Percentiles rank a stretch among this genome's conserved stretches.
These are phyloP conservation scores for Microctenopoma steveboyesi DNA, from an alignment of 2,797 vertebrate genomes.

Conservation along the genomic window DNA sequence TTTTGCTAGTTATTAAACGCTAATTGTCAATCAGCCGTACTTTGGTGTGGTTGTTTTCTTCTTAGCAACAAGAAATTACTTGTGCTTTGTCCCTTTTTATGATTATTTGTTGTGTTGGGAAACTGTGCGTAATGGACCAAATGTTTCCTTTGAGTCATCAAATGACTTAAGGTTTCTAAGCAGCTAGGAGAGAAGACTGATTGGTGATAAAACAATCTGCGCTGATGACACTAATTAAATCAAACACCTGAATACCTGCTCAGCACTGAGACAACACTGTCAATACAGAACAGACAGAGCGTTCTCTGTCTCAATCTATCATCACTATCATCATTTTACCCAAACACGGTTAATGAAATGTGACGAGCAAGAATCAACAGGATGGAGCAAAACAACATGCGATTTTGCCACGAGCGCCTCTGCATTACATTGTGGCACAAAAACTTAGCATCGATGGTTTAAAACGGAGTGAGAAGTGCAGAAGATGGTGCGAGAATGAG, in stretches of 20 bases:
- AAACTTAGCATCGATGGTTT: neutral
- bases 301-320: neutral
- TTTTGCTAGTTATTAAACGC: slow-evolving; percentile 1
- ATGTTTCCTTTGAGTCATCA: slow-evolving; percentile 3
- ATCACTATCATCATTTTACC: neutral
- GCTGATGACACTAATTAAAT: slow-evolving; percentile 45
- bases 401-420: neutral
- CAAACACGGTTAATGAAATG: slow-evolving; percentile 9
- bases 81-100: slow-evolving; percentile 33
- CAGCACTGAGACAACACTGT: slow-evolving; percentile 1
- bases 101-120: slow-evolving; percentile 27
- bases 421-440: neutral
- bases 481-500: neutral
- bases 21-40: slow-evolving; percentile 2
- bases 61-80: slow-evolving; percentile 5
- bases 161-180: neutral
- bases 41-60: slow-evolving; percentile 23
- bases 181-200: neutral
- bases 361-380: slow-evolving; percentile 13
- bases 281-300: slow-evolving; percentile 10
- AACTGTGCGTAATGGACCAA: slow-evolving; percentile 20
- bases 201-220: slow-evolving; percentile 13
- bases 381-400: neutral
- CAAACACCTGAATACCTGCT: slow-evolving; percentile 39
- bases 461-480: slow-evolving; percentile 2